Conservation (phyloP, 2,888 invertebrate genomes). For the Adelognathus sp. region DNA sequence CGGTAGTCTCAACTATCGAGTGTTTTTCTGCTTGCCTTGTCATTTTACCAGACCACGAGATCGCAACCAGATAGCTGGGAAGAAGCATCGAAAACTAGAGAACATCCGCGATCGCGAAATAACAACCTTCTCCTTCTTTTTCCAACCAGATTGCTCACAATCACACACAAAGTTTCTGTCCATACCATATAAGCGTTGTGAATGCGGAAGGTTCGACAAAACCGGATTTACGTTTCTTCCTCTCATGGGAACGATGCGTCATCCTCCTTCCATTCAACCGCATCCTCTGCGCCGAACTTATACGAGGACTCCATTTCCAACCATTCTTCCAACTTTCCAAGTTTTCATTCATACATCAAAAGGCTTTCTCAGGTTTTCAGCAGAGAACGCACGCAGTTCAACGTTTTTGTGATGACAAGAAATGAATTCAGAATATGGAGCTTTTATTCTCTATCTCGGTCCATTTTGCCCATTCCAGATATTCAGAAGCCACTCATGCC, state of each 20-base stretch:
- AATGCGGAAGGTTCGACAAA: conserved; percentile 39
- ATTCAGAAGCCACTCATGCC: neutral
- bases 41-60: conserved; percentile 34
- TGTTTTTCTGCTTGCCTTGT: conserved; percentile 51
- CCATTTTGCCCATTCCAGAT: neutral
- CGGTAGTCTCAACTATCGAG: conserved; percentile 26
- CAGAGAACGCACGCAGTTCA: no score
- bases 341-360: no score
- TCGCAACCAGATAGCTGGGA: conserved; percentile 7
- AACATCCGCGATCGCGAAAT: neutral
- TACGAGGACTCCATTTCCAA: neutral
- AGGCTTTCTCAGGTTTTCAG: no score
- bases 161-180: no score
- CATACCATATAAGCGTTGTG: neutral
- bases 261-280: conserved; percentile 10
- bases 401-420: no score
- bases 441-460: no score
- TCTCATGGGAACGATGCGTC: conserved; percentile 26
- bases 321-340: conserved; percentile 3
- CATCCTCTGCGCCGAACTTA: neutral
- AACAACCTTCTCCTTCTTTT: conserved; percentile 20
- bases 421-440: no score
- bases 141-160: conserved; percentile 20
- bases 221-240: conserved; percentile 32
- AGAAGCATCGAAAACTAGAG: neutral